Evolutionary conservation across 2,113 vertebrate genomes (phyloP).

Genomic region (Paramormyrops kingsleyae): DNA sequence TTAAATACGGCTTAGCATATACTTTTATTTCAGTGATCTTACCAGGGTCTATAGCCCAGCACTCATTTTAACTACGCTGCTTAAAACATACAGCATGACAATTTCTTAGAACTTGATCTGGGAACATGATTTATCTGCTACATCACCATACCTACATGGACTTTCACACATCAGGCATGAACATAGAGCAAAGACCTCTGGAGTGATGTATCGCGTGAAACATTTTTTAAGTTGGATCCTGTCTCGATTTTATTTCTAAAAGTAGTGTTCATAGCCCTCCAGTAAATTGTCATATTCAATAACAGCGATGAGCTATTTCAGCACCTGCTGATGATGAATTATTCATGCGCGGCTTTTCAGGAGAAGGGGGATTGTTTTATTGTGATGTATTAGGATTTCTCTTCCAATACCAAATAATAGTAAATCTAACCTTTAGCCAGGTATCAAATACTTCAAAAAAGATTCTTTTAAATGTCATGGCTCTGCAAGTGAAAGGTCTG

Average conservation of each 20-base stretch:
- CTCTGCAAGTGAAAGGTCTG: not conserved
- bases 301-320: constrained; percentile 17
- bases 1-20: not conserved
- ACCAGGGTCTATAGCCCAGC: not conserved
- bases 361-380: constrained; percentile 3
- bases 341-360: not conserved
- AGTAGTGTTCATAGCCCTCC: constrained; percentile 22
- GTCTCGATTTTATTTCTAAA: constrained; percentile 23
- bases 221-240: constrained; percentile 27
- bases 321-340: constrained; percentile 1
- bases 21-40: not conserved
- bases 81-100: not conserved
- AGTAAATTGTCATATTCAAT: constrained; percentile 20
- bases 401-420: not conserved
- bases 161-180: not conserved
- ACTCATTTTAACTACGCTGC: not conserved
- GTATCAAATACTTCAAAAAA: not conserved
- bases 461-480: not conserved
- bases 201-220: constrained; percentile 21
- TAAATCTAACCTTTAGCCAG: not conserved
- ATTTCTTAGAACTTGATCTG: not conserved
- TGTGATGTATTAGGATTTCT: not conserved
- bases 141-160: not conserved
- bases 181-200: constrained; percentile 33
- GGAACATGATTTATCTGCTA: not conserved